Base-by-base conservation (phyloP, 2,797 vertebrate genomes). In the Botia kubotai region DNA sequence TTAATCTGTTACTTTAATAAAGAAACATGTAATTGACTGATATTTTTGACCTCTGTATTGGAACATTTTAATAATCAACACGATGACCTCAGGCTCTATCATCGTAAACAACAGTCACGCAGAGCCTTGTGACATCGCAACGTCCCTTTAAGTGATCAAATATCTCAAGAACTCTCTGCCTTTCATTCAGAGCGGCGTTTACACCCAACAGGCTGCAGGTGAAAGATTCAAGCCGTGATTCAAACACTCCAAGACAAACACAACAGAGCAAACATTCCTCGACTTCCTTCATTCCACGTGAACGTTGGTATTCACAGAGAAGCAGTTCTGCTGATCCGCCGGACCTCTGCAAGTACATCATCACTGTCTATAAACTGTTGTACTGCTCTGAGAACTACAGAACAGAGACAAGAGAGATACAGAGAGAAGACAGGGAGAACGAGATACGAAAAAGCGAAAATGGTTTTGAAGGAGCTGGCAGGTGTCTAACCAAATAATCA, bases 211-310 rank as follows among this genome's bases (percentile, higher is more conserved):
- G 57, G 12, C 36, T 78, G 73, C 81, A 84, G 62, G 55, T 66
- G 48, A 80, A 75, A 57, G 0, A 65, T 72, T 70, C 21, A 23
- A 72, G 66, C 16, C 11, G 55, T 79, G 73, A 82, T 63, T 63
- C 68, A 68, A 16, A 77, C 60, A 76, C 53, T 23, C 72, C 50
- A 65, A 82, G 84, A 81, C 43, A 86, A 91, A 92, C 91, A 92
- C 77, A 80, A 65, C 46, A 84, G 80, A 84, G 82, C 76, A 84
- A 84, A 82, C 74, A 80, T 39, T 71, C 55, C 48, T 75, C 46
- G 1, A 39, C 75, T 81, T 73, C 66, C 80, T 82, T 77, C 58
- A 81, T 84, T 84, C 39, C 58, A 58, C 63, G 17, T 8, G 26
- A 65, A 13, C 46, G 5, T 53, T 65, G 48, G 57, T 29, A 17